A percentile compares a stretch with the other conserved stretches of the same genome.
These are phyloP conservation scores for Rhyacophila evoluta DNA, from an alignment of 2,888 invertebrate genomes.

Conservation along the genomic window DNA sequence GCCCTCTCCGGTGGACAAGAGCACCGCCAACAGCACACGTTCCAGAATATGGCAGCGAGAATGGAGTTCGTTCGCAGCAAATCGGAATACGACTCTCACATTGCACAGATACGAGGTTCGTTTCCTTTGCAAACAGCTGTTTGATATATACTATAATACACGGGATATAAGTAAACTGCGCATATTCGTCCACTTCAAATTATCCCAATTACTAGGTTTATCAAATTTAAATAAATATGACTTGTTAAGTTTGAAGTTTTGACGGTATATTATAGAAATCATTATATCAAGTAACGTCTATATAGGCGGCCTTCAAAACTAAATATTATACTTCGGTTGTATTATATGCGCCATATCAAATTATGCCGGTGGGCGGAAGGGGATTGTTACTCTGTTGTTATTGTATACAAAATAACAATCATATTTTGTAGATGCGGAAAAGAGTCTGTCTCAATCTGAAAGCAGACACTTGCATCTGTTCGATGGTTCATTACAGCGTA, in stretches of 20 bases:
- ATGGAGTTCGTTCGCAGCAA: constrained; percentile 82
- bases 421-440: no score
- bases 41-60: constrained; percentile 76
- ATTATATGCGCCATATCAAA: background rate
- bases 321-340: background rate
- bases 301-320: background rate
- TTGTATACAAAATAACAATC: background rate
- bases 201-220: no score
- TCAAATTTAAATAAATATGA: no score
- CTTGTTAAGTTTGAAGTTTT: background rate
- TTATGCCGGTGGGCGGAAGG: background rate
- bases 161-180: background rate
- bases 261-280: background rate
- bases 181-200: background rate
- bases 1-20: constrained; percentile 63
- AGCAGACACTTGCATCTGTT: background rate
- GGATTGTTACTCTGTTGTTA: background rate
- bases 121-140: constrained; percentile 27
- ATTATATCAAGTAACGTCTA: background rate
- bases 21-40: constrained; percentile 66
- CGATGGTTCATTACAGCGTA: background rate
- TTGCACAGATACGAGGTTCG: constrained; percentile 87
- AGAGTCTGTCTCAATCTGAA: no score
- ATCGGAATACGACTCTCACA: constrained; percentile 88
- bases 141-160: no score